Evolutionary conservation across 2,888 invertebrate species (phyloP).

Genomic region (Scaptomyza reducta): DNA sequence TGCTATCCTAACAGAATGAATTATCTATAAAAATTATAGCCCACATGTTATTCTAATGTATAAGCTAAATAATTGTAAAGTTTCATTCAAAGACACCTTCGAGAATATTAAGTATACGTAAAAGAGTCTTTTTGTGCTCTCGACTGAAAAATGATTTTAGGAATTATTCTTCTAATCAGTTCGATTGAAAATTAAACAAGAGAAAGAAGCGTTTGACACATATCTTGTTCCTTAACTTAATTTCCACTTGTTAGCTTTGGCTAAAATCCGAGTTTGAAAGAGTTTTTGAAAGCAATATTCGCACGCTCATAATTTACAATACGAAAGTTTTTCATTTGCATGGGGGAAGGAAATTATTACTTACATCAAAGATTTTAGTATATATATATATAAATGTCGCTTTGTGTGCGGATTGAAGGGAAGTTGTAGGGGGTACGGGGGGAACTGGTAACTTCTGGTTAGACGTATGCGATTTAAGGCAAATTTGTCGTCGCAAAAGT

Average conservation of each 20-base stretch:
- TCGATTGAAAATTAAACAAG: neutral
- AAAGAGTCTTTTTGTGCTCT: too few species aligned
- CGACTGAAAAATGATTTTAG: too few species aligned
- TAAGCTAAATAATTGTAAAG: too few species aligned
- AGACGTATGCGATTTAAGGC: constrained; percentile 53
- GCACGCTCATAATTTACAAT: constrained; percentile 75
- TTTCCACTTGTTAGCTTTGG: neutral
- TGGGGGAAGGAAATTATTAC: constrained; percentile 77
- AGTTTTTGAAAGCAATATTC: constrained; percentile 67
- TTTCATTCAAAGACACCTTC: too few species aligned
- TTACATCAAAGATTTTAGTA: constrained; percentile 80
- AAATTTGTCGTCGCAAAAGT: constrained; percentile 66
- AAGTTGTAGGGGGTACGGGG: neutral
- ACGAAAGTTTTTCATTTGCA: constrained; percentile 46
- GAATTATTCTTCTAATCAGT: too few species aligned
- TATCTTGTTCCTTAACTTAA: neutral
- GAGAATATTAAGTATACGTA: too few species aligned
- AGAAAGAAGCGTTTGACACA: neutral
- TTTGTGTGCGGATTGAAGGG: constrained; percentile 9
- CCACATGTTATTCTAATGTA: too few species aligned
- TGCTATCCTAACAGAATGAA: too few species aligned
- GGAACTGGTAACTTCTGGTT: constrained; percentile 7
- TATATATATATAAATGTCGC: constrained; percentile 73
- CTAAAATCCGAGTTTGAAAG: constrained; percentile 40
- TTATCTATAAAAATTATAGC: too few species aligned